Conservation (phyloP, 2,797 vertebrate species). For the Esox masquinongy region DNA sequence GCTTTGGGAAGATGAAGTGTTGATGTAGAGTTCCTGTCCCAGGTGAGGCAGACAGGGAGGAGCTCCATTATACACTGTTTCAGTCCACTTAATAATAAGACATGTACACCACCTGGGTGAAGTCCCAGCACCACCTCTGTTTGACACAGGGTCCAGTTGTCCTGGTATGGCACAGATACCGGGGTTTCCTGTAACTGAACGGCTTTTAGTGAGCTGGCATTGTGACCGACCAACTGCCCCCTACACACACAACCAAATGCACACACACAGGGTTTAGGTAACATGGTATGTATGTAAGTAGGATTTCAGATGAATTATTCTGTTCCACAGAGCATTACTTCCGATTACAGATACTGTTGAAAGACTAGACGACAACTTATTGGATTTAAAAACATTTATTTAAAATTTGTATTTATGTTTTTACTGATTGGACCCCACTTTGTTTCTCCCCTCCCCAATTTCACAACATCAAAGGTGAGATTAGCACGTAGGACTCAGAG, state of each 20-base stretch:
- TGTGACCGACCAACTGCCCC: constrained; percentile 25
- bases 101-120: not conserved
- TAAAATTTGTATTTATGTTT: no score
- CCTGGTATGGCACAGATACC: constrained; percentile 9
- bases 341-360: no score
- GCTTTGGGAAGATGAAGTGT: not conserved
- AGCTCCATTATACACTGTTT: not conserved
- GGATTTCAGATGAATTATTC: no score
- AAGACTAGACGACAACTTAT: no score
- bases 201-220: constrained; percentile 41
- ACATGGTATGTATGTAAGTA: not conserved
- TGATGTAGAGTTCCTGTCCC: not conserved
- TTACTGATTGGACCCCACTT: no score
- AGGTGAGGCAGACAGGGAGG: not conserved
- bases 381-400: no score
- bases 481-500: not conserved
- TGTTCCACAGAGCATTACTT: no score
- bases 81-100: not conserved
- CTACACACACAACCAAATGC: not conserved
- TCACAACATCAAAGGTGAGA: no score
- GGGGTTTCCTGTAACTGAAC: constrained; percentile 60
- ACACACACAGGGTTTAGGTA: constrained; percentile 29
- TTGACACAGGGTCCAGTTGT: constrained; percentile 43
- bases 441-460: no score
- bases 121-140: constrained; percentile 1